Evolutionary conservation across 2,797 vertebrate species (phyloP).

Genomic region (Myotis daubentonii): DNA sequence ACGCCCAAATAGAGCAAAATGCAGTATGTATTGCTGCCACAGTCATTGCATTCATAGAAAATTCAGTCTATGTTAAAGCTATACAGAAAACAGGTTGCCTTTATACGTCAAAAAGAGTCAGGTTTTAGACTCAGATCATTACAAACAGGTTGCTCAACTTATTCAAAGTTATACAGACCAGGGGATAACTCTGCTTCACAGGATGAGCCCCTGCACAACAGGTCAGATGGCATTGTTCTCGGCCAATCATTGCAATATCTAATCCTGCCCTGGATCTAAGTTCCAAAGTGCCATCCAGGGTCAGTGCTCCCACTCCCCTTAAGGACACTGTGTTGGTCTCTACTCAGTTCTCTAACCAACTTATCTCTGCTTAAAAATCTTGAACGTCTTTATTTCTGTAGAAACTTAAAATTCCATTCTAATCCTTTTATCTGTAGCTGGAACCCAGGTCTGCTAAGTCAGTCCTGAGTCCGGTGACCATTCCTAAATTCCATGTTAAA

Average conservation of each 20-base stretch:
- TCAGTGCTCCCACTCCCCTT: neutral
- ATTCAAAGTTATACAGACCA: neutral
- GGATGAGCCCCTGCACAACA: neutral
- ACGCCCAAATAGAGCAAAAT: neutral
- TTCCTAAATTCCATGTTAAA: neutral
- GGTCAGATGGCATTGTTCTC: neutral
- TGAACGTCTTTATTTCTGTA: neutral
- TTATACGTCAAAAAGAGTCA: neutral
- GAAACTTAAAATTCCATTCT: neutral
- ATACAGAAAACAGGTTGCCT: neutral
- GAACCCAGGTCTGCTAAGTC: neutral
- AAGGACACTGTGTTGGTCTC: neutral
- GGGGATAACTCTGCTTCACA: neutral
- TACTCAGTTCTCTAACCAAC: neutral
- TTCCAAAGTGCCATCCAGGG: neutral
- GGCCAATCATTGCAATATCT: neutral
- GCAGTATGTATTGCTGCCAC: neutral
- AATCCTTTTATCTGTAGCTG: neutral
- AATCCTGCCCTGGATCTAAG: neutral
- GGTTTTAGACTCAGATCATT: conserved; percentile 20
- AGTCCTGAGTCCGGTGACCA: neutral
- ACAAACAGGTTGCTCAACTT: neutral
- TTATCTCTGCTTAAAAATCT: neutral
- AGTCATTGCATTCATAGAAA: neutral
- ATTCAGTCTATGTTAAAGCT: neutral